A percentile compares a stretch with the other conserved stretches of the same genome.
Conservation (phyloP, 1,140 invertebrate genomes). For the Bombus impatiens region DNA sequence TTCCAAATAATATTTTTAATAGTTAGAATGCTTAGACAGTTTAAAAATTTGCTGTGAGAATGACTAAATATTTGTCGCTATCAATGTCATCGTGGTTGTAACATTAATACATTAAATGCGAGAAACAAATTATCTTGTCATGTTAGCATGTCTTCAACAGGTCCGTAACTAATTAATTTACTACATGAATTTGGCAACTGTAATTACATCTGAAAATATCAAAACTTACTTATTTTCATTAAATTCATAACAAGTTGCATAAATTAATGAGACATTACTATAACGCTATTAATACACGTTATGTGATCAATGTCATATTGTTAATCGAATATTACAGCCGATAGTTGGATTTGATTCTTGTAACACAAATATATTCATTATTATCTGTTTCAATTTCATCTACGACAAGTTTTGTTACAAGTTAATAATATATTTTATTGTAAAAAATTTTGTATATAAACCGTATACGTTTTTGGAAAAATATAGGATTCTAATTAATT, state of each 20-base stretch:
- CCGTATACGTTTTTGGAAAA: neutral
- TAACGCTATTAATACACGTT: neutral
- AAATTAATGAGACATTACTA: neutral
- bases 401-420: neutral
- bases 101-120: neutral
- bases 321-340: neutral
- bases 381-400: neutral
- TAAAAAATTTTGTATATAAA: neutral
- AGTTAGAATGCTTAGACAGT: neutral
- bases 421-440: neutral
- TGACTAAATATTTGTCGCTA: constrained; percentile 3
- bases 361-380: neutral
- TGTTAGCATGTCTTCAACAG: neutral
- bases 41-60: neutral
- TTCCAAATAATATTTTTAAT: neutral
- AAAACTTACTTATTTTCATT: neutral
- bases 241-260: neutral
- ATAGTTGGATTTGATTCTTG: neutral
- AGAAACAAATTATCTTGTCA: neutral
- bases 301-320: neutral
- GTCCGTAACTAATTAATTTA: neutral
- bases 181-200: neutral
- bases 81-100: neutral
- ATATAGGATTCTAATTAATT: neutral
- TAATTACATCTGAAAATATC: neutral